Evolutionary conservation across 2,797 vertebrate genomes (phyloP).

Genomic region (Rhinoraja longicauda): DNA sequence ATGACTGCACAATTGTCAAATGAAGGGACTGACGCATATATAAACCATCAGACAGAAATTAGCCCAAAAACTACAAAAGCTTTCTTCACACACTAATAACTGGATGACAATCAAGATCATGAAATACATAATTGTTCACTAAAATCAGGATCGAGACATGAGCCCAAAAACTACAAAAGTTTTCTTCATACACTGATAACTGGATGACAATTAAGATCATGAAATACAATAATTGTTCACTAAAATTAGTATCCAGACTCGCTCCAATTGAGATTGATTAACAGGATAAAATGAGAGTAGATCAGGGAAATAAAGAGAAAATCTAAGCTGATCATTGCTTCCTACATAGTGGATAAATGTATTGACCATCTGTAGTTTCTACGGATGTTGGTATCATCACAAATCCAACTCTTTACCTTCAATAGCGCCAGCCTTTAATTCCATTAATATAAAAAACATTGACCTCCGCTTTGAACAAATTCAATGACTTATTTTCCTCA

Average conservation of each 20-base stretch:
- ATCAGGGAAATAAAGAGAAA: background rate
- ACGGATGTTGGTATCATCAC: background rate
- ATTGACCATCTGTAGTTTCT: background rate
- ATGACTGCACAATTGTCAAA: too few species aligned
- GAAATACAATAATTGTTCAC: background rate
- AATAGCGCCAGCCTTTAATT: background rate
- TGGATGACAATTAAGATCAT: background rate
- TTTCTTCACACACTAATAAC: background rate
- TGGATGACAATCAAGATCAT: background rate
- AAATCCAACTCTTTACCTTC: background rate
- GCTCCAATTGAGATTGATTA: background rate
- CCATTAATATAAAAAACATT: too few species aligned
- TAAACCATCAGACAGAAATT: too few species aligned
- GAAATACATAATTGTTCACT: background rate
- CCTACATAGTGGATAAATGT: background rate
- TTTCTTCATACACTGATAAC: background rate
- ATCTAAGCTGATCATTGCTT: background rate
- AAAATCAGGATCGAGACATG: background rate
- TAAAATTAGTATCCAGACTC: background rate
- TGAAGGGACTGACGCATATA: too few species aligned
- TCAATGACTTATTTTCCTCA: too few species aligned
- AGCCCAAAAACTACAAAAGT: background rate
- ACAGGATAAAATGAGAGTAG: background rate
- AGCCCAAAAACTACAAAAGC: background rate
- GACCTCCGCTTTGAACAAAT: too few species aligned